phyloP scores from a whole-genome alignment of 2,888 invertebrate genomes.

The Cerceris rybyensis region DNA sequence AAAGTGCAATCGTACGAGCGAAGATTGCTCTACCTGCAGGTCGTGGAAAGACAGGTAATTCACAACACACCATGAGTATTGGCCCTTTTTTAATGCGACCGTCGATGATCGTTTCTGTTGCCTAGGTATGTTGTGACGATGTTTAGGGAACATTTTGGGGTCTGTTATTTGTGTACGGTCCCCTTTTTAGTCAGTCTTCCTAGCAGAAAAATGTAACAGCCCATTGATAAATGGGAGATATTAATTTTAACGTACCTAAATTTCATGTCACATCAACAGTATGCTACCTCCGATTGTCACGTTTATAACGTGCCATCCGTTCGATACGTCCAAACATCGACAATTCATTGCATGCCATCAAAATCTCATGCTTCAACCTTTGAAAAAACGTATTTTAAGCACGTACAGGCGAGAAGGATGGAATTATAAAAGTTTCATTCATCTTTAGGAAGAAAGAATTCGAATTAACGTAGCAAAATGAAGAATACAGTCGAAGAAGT shows the following conservation, averaged over 20 bases:
- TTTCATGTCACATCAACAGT: slow-evolving; percentile 39
- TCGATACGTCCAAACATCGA: slow-evolving; percentile 43
- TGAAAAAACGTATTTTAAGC: background rate
- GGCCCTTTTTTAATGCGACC: slow-evolving; percentile 61
- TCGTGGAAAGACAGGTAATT: slow-evolving; percentile 66
- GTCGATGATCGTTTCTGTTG: slow-evolving; percentile 61
- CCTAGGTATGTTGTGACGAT: slow-evolving; percentile 78
- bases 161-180: slow-evolving; percentile 64
- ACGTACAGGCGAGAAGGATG: background rate
- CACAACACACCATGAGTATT: slow-evolving; percentile 75
- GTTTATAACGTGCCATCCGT: slow-evolving; percentile 39
- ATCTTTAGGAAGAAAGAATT: too few relatives aligned
- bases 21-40: slow-evolving; percentile 65
- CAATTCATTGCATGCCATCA: slow-evolving; percentile 41
- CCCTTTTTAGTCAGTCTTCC: slow-evolving; percentile 57
- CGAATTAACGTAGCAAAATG: too few relatives aligned
- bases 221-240: slow-evolving; percentile 76
- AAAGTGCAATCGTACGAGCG: background rate
- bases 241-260: slow-evolving; percentile 71
- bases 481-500: too few relatives aligned
- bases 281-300: slow-evolving; percentile 45
- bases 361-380: background rate
- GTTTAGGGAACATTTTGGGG: slow-evolving; percentile 76
- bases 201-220: slow-evolving; percentile 59
- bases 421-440: too few relatives aligned